phyloP scores from a whole-genome alignment of 2,888 invertebrate species.

The Macrosiphum euphorbiae region DNA sequence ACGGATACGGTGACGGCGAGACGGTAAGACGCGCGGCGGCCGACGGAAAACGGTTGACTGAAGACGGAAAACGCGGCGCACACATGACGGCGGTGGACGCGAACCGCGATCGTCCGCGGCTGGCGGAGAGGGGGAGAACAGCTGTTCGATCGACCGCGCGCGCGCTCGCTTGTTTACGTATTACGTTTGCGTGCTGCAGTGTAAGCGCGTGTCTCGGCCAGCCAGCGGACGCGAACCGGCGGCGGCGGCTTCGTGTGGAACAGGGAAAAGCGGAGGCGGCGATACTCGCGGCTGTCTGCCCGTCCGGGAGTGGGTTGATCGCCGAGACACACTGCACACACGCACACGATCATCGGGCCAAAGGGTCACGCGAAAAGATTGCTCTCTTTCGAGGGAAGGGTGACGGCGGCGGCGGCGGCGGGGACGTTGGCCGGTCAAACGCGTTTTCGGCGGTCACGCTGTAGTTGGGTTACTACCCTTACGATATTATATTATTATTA shows the following conservation, averaged over 20 bases:
- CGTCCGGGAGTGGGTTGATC: neutral
- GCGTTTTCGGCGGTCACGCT: neutral
- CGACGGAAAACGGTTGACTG: conserved; percentile 33
- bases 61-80: conserved; percentile 52
- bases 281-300: neutral
- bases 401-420: neutral
- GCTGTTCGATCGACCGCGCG: conserved; percentile 59
- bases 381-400: neutral
- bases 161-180: neutral
- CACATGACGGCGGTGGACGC: conserved; percentile 26
- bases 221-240: neutral
- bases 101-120: neutral
- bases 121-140: conserved; percentile 19
- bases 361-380: conserved; percentile 32
- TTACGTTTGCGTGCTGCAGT: neutral
- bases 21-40: neutral
- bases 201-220: neutral
- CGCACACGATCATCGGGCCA: neutral
- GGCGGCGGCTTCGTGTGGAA: neutral
- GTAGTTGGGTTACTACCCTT: neutral
- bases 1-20: neutral
- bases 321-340: neutral
- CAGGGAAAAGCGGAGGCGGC: conserved; percentile 6
- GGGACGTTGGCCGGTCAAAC: neutral
- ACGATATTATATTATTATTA: neutral